Evolutionary conservation across 2,797 vertebrate species (phyloP).

Genomic region (Corythornis leucogaster): DNA sequence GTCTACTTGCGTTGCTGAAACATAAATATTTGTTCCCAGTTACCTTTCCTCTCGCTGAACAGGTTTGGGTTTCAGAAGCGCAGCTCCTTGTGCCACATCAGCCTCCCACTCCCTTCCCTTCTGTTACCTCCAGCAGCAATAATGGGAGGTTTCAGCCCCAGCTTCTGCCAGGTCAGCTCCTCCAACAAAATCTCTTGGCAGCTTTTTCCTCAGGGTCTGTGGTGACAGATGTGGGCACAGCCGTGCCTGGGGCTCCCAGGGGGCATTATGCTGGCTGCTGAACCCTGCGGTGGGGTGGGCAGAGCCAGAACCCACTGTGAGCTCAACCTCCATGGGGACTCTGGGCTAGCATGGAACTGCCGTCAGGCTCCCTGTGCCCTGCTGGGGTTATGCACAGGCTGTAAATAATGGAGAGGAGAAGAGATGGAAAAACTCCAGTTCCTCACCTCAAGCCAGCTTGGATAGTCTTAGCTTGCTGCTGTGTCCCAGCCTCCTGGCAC

Average conservation of each 20-base stretch:
- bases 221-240: no score
- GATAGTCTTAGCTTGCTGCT: background rate
- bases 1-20: no score
- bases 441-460: background rate
- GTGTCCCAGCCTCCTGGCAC: background rate
- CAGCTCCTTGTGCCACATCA: no score
- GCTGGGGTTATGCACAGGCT: background rate
- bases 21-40: no score
- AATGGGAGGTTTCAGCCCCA: no score
- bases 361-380: accelerated
- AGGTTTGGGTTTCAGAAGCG: no score
- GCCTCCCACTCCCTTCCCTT: no score
- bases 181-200: background rate
- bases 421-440: background rate
- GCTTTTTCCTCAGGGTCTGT: background rate
- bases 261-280: background rate
- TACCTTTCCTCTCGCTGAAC: no score
- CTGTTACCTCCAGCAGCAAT: no score
- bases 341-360: background rate
- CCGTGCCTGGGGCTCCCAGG: no score
- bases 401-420: background rate
- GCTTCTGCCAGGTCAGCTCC: background rate
- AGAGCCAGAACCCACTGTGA: background rate
- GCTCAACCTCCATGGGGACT: background rate
- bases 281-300: accelerated